Evolutionary conservation across 2,797 vertebrate species (phyloP).

Genomic region (Gouania willdenowi): DNA sequence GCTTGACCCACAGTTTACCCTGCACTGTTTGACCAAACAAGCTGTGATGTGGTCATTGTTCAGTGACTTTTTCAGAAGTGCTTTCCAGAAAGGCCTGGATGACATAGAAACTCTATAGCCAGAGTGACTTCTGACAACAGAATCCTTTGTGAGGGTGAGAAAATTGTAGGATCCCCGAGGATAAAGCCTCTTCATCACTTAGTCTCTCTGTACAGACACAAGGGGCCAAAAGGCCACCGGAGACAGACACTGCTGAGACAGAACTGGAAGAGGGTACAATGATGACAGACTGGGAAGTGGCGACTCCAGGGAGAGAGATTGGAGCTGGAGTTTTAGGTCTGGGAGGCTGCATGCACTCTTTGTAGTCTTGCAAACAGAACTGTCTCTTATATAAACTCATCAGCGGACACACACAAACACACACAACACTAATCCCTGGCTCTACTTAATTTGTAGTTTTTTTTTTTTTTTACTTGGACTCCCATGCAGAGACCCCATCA

Average conservation of each 20-base stretch:
- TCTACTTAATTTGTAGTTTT: conserved; percentile 2
- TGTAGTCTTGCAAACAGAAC: background rate
- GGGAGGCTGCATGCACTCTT: background rate
- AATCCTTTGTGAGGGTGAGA: conserved; percentile 38
- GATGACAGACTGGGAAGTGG: conserved; percentile 49
- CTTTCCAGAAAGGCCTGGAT: conserved; percentile 15
- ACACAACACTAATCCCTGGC: background rate
- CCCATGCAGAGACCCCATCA: conserved; percentile 45
- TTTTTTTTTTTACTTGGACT: conserved; percentile 5
- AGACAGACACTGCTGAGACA: conserved; percentile 26
- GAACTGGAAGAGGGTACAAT: conserved; percentile 10
- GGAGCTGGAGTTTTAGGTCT: conserved; percentile 17
- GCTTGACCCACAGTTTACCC: conserved; percentile 20
- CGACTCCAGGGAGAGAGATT: conserved; percentile 23
- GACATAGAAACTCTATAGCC: conserved; percentile 43
- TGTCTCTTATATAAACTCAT: background rate
- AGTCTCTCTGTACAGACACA: conserved; percentile 26
- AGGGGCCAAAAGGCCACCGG: conserved; percentile 26
- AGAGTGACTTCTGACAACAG: conserved; percentile 18
- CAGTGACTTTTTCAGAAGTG: conserved; percentile 19
- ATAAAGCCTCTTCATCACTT: conserved; percentile 22
- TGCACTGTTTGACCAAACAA: conserved; percentile 12
- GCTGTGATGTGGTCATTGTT: conserved; percentile 30
- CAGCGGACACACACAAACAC: no score
- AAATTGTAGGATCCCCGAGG: conserved; percentile 36